Evolutionary conservation across 2,113 vertebrate genomes (phyloP), one percentile per base, ranked within the genome.

Genomic region (Cynocephalus volans): DNA sequence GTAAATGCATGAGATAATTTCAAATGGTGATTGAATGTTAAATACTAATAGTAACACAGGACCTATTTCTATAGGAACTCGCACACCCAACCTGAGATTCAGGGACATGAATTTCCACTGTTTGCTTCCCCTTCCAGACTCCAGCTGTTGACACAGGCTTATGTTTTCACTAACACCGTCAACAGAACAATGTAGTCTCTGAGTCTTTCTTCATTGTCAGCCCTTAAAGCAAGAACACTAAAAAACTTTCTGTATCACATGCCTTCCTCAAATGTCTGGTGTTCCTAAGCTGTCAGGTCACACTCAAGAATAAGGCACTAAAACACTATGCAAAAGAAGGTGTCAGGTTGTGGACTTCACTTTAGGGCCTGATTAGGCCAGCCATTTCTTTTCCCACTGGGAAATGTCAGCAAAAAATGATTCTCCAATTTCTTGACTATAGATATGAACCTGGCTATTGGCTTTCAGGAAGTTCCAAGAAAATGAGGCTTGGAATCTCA

Each of bases 71-170:
- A 60, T 1, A 87, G 8, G 19, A 76, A 86, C 50, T 56, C 88
- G 11, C 62, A 93, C 8, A 64, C 5, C 10, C 28, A 75, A 83
- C 1, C 23, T 91, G 81, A 81, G 26, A 90, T 72, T 76, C 50
- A 69, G 50, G 62, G 11, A 86, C 31, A 65, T 18, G 41, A 41
- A 41, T 73, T 75, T 18, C 36, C 67, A 26, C 15, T 76, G 73
- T 84, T 56, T 83, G 48, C 41, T 69, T 93, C 86, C 9, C 58
- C 93, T 75, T 93, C n/a, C 50, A 72, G 60, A 64, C 17, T 84
- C n/a, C 28, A 85, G 21, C 24, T 83, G 7, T 50, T 60, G 15
- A 70, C 31, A 90, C 6, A 93, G 56, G 70, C 6, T 52, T 76
- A 13, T 15, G 15, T 52, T 93, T 94, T 86, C 41, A 48, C 41